Evolutionary conservation across 2,888 invertebrate genomes (phyloP).

Genomic region (Choristoneura rosaceana): DNA sequence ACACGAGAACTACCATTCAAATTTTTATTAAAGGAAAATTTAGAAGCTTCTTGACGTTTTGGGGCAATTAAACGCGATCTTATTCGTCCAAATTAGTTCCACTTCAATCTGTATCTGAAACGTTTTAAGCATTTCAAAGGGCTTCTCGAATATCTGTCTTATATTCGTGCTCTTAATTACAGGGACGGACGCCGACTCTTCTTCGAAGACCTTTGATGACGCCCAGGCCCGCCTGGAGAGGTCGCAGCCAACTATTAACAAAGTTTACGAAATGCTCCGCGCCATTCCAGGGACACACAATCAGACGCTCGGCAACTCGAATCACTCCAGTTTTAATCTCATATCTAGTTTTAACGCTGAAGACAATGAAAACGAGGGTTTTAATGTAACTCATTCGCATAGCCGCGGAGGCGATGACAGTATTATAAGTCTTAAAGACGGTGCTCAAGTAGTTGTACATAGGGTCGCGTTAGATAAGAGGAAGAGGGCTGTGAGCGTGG

Average conservation of each 20-base stretch:
- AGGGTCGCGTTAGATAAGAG: constrained; percentile 51
- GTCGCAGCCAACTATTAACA: constrained; percentile 72
- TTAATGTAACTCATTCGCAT: constrained; percentile 15
- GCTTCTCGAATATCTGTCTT: not conserved
- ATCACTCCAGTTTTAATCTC: constrained; percentile 62
- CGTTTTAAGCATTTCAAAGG: not conserved
- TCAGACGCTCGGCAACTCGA: constrained; percentile 60
- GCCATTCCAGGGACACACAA: constrained; percentile 59
- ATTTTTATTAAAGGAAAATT: not conserved
- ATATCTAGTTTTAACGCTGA: constrained; percentile 58
- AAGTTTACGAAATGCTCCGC: constrained; percentile 78
- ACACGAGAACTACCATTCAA: not conserved
- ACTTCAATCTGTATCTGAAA: not conserved
- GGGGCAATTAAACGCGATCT: not conserved
- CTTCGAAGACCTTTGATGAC: constrained; percentile 61
- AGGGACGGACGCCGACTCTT: constrained; percentile 74
- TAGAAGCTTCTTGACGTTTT: not conserved
- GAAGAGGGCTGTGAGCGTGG: constrained; percentile 65
- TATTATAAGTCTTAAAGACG: constrained; percentile 51
- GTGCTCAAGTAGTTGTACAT: constrained; percentile 59
- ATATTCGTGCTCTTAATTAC: constrained; percentile 49
- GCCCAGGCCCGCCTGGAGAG: constrained; percentile 54
- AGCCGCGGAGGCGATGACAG: constrained; percentile 39
- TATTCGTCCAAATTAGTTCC: not conserved
- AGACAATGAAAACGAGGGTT: constrained; percentile 59